A percentile compares a stretch with the other conserved stretches of the same genome.
Evolutionary conservation across 2,888 invertebrate species (phyloP).

Genomic region (Stenolophus ochropezus): DNA sequence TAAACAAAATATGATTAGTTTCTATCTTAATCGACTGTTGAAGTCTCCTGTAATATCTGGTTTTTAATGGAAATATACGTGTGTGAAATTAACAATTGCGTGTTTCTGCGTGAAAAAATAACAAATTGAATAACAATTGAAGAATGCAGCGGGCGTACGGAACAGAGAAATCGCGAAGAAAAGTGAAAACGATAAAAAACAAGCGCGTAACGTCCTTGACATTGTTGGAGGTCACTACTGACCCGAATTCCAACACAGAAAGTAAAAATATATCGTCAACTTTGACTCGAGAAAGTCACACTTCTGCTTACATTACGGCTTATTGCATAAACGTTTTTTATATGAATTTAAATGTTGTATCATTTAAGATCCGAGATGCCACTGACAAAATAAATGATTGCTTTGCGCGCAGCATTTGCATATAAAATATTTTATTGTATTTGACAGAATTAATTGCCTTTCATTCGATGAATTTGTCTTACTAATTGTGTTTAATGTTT

Average conservation of each 20-base stretch:
- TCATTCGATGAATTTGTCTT: conserved; percentile 34
- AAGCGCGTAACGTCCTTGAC: conserved; percentile 54
- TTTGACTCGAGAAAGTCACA: conserved; percentile 53
- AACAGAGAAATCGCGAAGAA: conserved; percentile 40
- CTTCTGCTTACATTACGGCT: conserved; percentile 33
- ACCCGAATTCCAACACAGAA: conserved; percentile 57
- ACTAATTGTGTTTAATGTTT: conserved; percentile 37
- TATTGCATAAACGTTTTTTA: conserved; percentile 57
- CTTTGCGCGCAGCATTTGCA: conserved; percentile 19
- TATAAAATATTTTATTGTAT: conserved; percentile 37
- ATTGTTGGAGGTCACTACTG: conserved; percentile 43
- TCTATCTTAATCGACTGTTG: not conserved
- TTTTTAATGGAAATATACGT: not conserved
- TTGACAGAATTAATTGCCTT: conserved; percentile 31
- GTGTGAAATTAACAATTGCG: not conserved
- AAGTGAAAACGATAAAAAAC: conserved; percentile 51
- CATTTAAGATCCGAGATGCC: conserved; percentile 48
- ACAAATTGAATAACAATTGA: conserved; percentile 6
- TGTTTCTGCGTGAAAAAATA: not conserved
- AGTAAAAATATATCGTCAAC: conserved; percentile 58
- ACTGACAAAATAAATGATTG: conserved; percentile 53
- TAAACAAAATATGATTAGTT: not conserved
- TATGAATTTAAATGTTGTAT: conserved; percentile 52
- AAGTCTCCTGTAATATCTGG: not conserved
- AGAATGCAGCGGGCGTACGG: not conserved